Conservation (phyloP, 2,113 vertebrate species). For the Malurus elegans region DNA sequence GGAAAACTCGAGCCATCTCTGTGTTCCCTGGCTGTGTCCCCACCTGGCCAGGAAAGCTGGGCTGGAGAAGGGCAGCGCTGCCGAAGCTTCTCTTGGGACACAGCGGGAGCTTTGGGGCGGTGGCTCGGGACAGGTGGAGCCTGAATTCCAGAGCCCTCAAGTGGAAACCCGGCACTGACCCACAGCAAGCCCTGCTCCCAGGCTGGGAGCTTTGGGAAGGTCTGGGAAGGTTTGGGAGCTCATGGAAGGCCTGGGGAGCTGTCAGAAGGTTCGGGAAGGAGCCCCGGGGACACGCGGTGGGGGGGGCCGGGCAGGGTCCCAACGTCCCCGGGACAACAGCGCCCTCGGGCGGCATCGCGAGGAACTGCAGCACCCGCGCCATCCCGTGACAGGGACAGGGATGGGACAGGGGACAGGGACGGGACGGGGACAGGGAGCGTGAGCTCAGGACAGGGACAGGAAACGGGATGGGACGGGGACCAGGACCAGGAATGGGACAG, state of each 20-base stretch:
- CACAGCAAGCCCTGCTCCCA: neutral
- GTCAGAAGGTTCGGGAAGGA: neutral
- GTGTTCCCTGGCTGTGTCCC: neutral
- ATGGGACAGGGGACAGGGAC: neutral
- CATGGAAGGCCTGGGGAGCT: no score
- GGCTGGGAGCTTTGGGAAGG: neutral
- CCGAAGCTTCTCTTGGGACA: neutral
- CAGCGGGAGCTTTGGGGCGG: neutral
- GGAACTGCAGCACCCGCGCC: neutral
- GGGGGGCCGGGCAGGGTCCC: neutral
- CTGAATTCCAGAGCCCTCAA: neutral
- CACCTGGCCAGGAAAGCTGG: neutral
- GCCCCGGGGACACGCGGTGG: neutral
- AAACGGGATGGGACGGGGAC: neutral
- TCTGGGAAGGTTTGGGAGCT: no score
- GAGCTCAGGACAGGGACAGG: no score
- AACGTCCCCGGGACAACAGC: neutral
- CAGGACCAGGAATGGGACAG: neutral
- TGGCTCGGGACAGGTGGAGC: neutral
- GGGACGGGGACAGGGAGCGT: neutral
- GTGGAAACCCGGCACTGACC: neutral
- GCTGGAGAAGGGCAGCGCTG: neutral
- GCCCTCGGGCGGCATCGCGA: neutral
- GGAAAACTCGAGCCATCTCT: neutral
- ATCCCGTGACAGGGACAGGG: no score